Base-by-base conservation (phyloP, 92 coral and sea anemone genomes). In the Plumapathes pennacea region DNA sequence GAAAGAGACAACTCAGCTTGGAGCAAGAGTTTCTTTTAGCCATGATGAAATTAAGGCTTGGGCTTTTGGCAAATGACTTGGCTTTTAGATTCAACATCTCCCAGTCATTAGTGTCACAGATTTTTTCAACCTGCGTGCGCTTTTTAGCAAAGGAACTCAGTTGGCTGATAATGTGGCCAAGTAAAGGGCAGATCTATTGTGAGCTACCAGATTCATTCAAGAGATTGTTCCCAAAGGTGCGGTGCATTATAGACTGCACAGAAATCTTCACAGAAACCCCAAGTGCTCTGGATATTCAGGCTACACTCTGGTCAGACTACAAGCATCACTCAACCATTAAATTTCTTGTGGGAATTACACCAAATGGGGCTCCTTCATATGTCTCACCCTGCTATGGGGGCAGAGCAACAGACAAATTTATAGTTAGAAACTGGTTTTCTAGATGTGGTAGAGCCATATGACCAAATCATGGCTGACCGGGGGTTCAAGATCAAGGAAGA, bases 301-400 rank as follows among this genome's bases (percentile, higher is more conserved):
- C 84, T 36, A 65, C 67, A 15, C 58, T 50, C 18, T 77, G 71
- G 85, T 44, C 72, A 6, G 85, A 77, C 6, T 67, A 77, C 48
- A 78, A 78, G 38, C 67, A 78, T 45, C 78, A 68, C 29, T 48
- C n/a, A 2, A 76, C 77, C 17, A 44, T 67, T 7, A 67, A 57
- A 43, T 58, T 76, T 9, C 25, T 67, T 50, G 57, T 67, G 9
- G 71, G 26, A 12, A 40, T 67, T 17, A 67, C 71, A 43, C 57
- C 64, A 17, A 76, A 67, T 76, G 83, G 76, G 45, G 49, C 57
- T 6, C 33, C 52, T 18, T 57, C 32, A 4, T 77, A 50, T 77
- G 60, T 77, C 25, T 77, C 71, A 3, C 54, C 29, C 25, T 64
- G 83, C 42, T 67, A 66, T 67, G 76, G 81, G 5, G 74, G 74